Evolutionary conservation across 2,888 invertebrate species (phyloP), one percentile per base, ranked within the genome.

Genomic region (Meteorus colon): DNA sequence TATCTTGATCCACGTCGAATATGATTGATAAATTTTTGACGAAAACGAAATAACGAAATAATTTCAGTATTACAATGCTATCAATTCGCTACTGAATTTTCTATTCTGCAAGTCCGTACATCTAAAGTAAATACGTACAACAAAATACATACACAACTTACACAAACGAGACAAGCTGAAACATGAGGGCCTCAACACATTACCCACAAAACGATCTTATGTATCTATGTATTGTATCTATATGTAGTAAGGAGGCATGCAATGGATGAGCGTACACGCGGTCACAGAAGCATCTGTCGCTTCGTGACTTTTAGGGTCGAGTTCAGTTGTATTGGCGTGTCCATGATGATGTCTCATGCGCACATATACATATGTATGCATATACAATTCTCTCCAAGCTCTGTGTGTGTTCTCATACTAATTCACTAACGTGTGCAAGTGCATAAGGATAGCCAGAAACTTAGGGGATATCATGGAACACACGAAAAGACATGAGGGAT

Each of bases 281-380:
- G 76, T 69, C 63, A 70, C 67, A 73, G 72, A 27, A 78, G 77
- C 80, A 81, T 81, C 82, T 82, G 82, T 72, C 77, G 73, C 73
- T 76, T 79, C 77, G 77, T 81, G 81, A 79, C 78, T 81, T 82
- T 81, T 76, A 74, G 78, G 81, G 78, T 79, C 78, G 77, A 48
- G 67, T 68, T 41, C 63, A 45, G 41, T n/a, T 41, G 75, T 70
- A 70, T 48, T 66, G 51, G 48, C 27, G 69, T 77, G 45, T 74
- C 31, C 41, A 27, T 45, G 37, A 68, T 48, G 60, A 29, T 34
- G 24, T 37, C 31, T 73, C 66, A 59, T 48, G 55, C 41, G 63
- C 48, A 77, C 65, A 74, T 55, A 65, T 65, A 37, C 70, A 65
- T 60, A 51, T 41, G 48, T 55, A 63, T 67, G 69, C 69, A 69